Conservation (phyloP, 2,888 invertebrate genomes). For the Lasioglossum malachurum region DNA sequence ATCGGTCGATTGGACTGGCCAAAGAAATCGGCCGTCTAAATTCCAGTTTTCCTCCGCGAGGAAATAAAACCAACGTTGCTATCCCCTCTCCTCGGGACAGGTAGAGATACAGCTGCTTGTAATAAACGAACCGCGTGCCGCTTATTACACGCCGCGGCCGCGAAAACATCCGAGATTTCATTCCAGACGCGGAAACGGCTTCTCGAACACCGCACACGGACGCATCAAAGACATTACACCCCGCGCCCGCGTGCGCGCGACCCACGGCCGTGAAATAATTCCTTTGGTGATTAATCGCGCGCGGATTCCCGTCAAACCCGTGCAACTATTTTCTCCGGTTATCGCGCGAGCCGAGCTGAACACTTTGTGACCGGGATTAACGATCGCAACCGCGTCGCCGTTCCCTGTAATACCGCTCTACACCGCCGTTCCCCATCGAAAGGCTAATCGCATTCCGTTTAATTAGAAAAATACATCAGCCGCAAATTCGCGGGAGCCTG, state of each 20-base stretch:
- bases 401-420: slow-evolving; percentile 9
- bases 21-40: slow-evolving; percentile 54
- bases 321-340: slow-evolving; percentile 13
- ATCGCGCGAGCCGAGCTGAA: slow-evolving; percentile 14
- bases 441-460: slow-evolving; percentile 13
- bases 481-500: neutral
- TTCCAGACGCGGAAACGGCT: slow-evolving; percentile 29
- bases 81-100: neutral
- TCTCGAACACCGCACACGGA: slow-evolving; percentile 15
- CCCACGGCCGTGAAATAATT: slow-evolving; percentile 10
- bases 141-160: slow-evolving; percentile 50
- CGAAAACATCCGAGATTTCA: slow-evolving; percentile 48
- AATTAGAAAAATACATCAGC: neutral
- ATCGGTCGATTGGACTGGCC: slow-evolving; percentile 47
- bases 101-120: slow-evolving; percentile 26
- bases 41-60: slow-evolving; percentile 63
- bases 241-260: neutral
- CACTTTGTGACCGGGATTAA: slow-evolving; percentile 21
- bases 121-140: slow-evolving; percentile 56
- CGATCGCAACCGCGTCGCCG: slow-evolving; percentile 27
- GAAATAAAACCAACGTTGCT: slow-evolving; percentile 10
- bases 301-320: slow-evolving; percentile 12
- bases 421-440: neutral
- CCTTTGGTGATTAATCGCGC: neutral
- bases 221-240: slow-evolving; percentile 29